Percentiles rank a stretch among this genome's conserved stretches.
Evolutionary conservation across 1,140 invertebrate species (phyloP).

Genomic region (Caenorhabditis elegans): WBcel235 BX284603.4:3837501-3838000

Average conservation of each 20-base stretch:
- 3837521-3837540: no score
- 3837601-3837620: no score
- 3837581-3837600: no score
- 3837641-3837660: slow-evolving; percentile 14
- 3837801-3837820: slow-evolving; percentile 58
- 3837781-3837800: slow-evolving; percentile 71
- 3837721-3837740: slow-evolving; percentile 72
- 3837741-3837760: slow-evolving; percentile 74
- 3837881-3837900: slow-evolving; percentile 73
- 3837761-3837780: slow-evolving; percentile 71
- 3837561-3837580: no score
- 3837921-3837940: slow-evolving; percentile 66
- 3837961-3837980: slow-evolving; percentile 55
- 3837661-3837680: neutral
- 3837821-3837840: slow-evolving; percentile 56
- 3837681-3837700: neutral
- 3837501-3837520: no score
- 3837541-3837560: no score
- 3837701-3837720: slow-evolving; percentile 18
- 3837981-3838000: no score
- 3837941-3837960: slow-evolving; percentile 55
- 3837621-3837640: neutral
- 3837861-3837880: slow-evolving; percentile 72
- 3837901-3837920: slow-evolving; percentile 73
- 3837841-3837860: slow-evolving; percentile 73